Base-by-base conservation (phyloP, 2,797 vertebrate genomes). In the Chaetodon trifasciatus region DNA sequence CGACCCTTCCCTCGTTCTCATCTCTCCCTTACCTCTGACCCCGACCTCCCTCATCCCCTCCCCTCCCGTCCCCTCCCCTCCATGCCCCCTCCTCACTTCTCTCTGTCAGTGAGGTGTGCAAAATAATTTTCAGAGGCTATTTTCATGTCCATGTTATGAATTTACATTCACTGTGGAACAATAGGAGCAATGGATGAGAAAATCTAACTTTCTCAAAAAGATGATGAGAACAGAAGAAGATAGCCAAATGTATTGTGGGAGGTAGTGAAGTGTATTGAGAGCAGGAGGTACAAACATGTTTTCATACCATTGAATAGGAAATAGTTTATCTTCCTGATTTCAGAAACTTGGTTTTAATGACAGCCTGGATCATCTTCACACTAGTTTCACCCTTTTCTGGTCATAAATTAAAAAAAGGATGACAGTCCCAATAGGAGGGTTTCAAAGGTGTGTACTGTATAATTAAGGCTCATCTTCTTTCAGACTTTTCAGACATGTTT, bases 61-160 rank as follows among this genome's bases (percentile, higher is more conserved):
- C 32, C 5, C 17, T 13, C n/a, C 28, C 28, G 3, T 28, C 15
- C 3, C 47, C 21, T 49, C 42, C 19, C 13, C 42, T 32, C 42
- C 13, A 2, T 13, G 42, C 2, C 37, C 11, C 49, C 50, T 49
- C 42, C 35, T 37, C 24, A 57, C 44, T 32, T 50, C 9, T 40
- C 24, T 42, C 65, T 47, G 24, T 60, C 74, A 79, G 46, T 56
- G 84, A 87, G 70, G 87, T 89, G 90, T 80, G 81, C 76, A 85
- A 89, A 85, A 72, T 78, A 28, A 89, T 86, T 86, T 90, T 92
- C 55, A 1, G 66, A 70, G 76, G 75, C 79, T 74, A 68, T 87
- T 80, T 85, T 62, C 16, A 32, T 2, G 0, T 78, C 78, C 53
- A n/a, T n/a, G n/a, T n/a, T n/a, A n/a, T n/a, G 32, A 78, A 79